Evolutionary conservation across 2,888 invertebrate species (phyloP).

Genomic region (Tetramorium bicarinatum): DNA sequence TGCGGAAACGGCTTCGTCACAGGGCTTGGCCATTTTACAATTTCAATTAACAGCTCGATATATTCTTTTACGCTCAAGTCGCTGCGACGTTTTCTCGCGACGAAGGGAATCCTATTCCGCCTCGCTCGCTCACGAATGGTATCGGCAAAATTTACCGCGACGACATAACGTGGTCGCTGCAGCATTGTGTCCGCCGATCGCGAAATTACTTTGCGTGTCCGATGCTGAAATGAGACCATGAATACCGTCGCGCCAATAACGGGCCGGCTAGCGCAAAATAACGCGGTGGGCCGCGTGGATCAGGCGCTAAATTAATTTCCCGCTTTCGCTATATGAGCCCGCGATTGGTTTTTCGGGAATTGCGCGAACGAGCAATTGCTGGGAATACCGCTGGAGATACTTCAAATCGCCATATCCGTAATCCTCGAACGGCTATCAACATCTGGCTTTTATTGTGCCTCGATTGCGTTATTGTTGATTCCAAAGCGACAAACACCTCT

Average conservation of each 20-base stretch:
- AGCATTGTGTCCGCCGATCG: not conserved
- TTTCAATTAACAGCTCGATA: constrained; percentile 76
- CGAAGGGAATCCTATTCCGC: not conserved
- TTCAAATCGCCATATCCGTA: not conserved
- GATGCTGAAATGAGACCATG: not conserved
- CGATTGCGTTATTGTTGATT: not conserved
- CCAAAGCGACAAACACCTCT: not conserved
- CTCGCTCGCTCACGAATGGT: constrained; percentile 55
- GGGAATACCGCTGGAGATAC: not conserved
- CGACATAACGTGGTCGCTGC: not conserved
- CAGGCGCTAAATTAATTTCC: constrained; percentile 25
- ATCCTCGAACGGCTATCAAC: constrained; percentile 12
- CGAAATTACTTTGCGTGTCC: constrained; percentile 18
- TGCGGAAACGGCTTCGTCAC: constrained; percentile 51
- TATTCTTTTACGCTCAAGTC: constrained; percentile 21
- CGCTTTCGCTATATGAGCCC: not conserved
- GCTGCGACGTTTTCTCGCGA: not conserved
- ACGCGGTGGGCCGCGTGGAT: constrained; percentile 3
- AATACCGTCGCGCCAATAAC: not conserved
- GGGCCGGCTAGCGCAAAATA: not conserved
- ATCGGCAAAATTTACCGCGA: constrained; percentile 52
- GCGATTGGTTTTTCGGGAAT: constrained; percentile 24
- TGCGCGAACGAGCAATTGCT: not conserved
- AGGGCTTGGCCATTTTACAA: constrained; percentile 72
- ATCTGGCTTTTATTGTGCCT: constrained; percentile 17